Conservation (phyloP, 2,888 invertebrate genomes). For the Leistus spinibarbis region DNA sequence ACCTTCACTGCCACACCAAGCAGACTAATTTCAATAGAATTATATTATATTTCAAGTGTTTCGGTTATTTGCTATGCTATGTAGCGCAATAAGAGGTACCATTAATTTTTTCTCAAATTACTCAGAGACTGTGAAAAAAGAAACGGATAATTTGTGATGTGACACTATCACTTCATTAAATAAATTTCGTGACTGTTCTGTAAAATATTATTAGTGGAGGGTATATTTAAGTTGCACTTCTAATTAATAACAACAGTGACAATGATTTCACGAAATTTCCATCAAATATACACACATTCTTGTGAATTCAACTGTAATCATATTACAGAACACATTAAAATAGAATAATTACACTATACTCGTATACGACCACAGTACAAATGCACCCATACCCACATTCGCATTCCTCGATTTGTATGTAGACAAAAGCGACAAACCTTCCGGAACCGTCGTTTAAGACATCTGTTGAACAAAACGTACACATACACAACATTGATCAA, state of each 20-base stretch:
- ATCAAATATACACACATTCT: neutral
- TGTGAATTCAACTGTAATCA: slow-evolving; percentile 21
- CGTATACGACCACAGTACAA: neutral
- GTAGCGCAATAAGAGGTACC: too few relatives aligned
- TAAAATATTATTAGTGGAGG: neutral
- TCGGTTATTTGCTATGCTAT: too few relatives aligned
- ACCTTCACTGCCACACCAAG: neutral
- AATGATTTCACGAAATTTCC: neutral
- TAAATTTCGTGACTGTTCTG: neutral
- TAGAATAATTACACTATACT: slow-evolving; percentile 29
- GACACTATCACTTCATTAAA: neutral
- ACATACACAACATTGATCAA: slow-evolving; percentile 15
- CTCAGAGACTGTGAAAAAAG: too few relatives aligned
- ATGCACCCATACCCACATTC: neutral
- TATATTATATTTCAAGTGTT: neutral
- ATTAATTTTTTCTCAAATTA: too few relatives aligned
- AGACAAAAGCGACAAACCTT: neutral
- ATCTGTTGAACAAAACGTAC: slow-evolving; percentile 22
- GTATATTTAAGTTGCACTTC: neutral
- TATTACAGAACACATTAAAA: slow-evolving; percentile 19
- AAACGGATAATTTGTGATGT: neutral
- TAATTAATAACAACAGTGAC: neutral
- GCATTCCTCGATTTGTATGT: neutral
- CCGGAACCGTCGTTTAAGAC: neutral
- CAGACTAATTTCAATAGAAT: neutral